Base-by-base conservation (phyloP, 2,113 vertebrate species). In the Amphiprion ocellaris region DNA sequence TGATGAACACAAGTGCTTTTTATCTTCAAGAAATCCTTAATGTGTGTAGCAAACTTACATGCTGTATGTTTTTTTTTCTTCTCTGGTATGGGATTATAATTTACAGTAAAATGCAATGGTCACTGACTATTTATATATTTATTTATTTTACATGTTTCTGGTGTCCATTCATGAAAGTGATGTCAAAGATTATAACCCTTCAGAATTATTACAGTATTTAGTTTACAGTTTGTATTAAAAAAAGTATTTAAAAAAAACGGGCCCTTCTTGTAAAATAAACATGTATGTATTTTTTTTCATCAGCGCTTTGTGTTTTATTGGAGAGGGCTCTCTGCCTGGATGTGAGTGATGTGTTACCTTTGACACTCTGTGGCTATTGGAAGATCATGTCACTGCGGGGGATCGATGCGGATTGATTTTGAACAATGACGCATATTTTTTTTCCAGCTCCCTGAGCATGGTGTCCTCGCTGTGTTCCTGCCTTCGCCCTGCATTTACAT, bases 1-100 rank as follows among this genome's bases (percentile, higher is more conserved):
- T 94, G 90, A 92, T 85, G 72, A 93, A 94, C 93, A 94, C 94
- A 94, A 94, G 92, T 94, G 94, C 93, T 95, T 94, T 93, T 91
- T 90, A 89, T 92, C 91, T 89, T 90, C 61, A 69, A 67, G 79
- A 74, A 86, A 85, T 92, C 85, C 87, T 91, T 91, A 91, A 89
- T 70, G 86, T 94, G 90, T 83, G 90, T 92, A 92, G 91, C 85
- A 82, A 74, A 90, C 24, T 87, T 85, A 83, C 79, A 83, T 90
- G 90, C 87, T 90, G 91, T 92, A 79, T 68, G 80, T 91, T 90
- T 78, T 87, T 47, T 75, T 41, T 3, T 26, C 26, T 3, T 26
- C 70, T 90, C 71, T 75, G 79, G 67, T 81, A 87, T 92, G 82
- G 79, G 89, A 85, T 89, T 84, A 60, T 90, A 79, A 85, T 89